These are phyloP conservation scores for Amphilophus citrinellus DNA, from an alignment of 2,113 vertebrate species.

Conservation along the genomic window DNA sequence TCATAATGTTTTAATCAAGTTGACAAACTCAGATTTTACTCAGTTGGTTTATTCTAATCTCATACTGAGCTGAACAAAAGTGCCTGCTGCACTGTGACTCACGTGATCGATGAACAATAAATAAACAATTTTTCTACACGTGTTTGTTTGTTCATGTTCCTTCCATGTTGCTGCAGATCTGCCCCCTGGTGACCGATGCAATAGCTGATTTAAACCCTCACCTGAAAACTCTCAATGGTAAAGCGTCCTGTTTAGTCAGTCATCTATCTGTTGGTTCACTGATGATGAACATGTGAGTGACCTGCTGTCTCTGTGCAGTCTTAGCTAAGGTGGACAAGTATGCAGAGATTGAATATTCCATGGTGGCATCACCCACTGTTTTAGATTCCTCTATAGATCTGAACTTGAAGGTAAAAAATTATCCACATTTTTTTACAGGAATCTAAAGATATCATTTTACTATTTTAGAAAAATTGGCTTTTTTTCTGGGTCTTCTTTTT, in stretches of 20 bases:
- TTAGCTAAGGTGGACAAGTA: constrained; percentile 79
- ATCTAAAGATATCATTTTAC: rapidly evolving
- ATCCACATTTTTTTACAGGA: background rate
- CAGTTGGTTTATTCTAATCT: no score
- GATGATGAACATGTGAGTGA: background rate
- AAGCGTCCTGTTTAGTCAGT: background rate
- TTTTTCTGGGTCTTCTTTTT: background rate
- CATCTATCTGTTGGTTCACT: background rate
- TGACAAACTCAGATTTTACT: no score
- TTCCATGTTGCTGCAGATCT: constrained; percentile 74
- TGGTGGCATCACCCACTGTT: constrained; percentile 75
- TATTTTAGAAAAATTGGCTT: background rate
- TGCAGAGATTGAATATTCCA: constrained; percentile 82
- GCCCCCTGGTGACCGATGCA: constrained; percentile 71
- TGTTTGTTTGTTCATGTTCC: background rate
- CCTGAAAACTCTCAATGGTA: constrained; percentile 83
- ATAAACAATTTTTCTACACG: no score
- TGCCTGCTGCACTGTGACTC: no score
- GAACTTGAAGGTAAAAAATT: constrained; percentile 76
- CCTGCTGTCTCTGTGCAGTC: constrained; percentile 59
- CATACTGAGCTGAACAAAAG: no score
- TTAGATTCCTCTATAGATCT: constrained; percentile 69
- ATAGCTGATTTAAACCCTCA: constrained; percentile 72
- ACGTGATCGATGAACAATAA: no score
- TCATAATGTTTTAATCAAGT: no score